Conservation (phyloP, 2,797 vertebrate genomes). For the Meriones psammophilus region DNA sequence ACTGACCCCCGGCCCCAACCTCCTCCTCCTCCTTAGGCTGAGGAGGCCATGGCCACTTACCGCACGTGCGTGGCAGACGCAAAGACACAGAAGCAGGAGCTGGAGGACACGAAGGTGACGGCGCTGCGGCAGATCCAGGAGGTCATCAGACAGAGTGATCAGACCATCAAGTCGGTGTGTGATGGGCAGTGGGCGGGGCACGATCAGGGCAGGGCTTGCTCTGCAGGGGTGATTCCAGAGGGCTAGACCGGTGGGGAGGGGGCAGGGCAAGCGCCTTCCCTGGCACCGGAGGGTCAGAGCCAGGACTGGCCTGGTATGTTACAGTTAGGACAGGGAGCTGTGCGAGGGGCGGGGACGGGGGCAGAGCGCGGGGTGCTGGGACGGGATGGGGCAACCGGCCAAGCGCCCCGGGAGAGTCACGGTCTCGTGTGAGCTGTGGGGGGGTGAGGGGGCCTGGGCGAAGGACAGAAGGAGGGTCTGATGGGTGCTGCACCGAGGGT, state of each 20-base stretch:
- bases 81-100: constrained; percentile 95
- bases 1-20: background rate
- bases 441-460: no score
- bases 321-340: background rate
- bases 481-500: background rate
- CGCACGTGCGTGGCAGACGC: constrained; percentile 95
- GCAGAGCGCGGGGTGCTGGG: no score
- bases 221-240: background rate
- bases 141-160: constrained; percentile 96
- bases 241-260: background rate
- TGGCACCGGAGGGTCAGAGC: background rate
- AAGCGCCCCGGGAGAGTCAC: background rate
- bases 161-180: constrained; percentile 92
- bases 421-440: no score
- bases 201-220: background rate
- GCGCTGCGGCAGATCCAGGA: constrained; percentile 96
- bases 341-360: background rate
- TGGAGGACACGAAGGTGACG: constrained; percentile 97
- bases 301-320: no score
- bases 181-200: background rate
- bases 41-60: constrained; percentile 98
- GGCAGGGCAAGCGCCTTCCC: no score
- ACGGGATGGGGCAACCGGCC: no score
- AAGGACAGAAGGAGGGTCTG: background rate
- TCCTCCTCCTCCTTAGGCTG: constrained; percentile 88